A percentile compares a stretch with the other conserved stretches of the same genome.
phyloP scores from a whole-genome alignment of 2,888 invertebrate species.

The Drosophila atroscutellata region DNA sequence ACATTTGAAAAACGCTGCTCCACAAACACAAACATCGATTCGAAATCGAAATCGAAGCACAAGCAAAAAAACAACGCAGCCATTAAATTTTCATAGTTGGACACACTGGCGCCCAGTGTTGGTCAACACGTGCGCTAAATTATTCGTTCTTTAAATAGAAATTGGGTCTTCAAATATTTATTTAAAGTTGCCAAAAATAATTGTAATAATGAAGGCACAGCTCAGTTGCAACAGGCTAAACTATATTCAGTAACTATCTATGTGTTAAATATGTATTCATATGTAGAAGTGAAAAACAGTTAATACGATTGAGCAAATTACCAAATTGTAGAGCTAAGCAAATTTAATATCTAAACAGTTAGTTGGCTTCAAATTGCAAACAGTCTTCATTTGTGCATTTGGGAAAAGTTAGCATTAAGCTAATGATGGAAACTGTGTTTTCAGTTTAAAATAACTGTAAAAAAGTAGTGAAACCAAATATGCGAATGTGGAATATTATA shows the following conservation, averaged over 20 bases:
- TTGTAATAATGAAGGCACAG: not conserved
- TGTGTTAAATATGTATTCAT: not conserved
- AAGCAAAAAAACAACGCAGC: not conserved
- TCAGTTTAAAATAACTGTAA: not conserved
- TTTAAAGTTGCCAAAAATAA: not conserved
- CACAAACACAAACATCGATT: not conserved
- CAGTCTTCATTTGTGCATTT: not conserved
- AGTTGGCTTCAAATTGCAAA: not conserved
- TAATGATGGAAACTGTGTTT: no score
- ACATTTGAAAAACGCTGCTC: not conserved
- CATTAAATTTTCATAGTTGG: not conserved
- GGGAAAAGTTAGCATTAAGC: no score
- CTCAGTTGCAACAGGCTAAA: not conserved
- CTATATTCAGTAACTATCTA: not conserved
- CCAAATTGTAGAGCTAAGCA: not conserved
- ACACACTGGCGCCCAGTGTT: not conserved
- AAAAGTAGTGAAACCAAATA: not conserved
- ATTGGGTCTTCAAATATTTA: not conserved
- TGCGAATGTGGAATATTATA: not conserved
- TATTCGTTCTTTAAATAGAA: not conserved
- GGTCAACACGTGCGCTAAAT: not conserved
- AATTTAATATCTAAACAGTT: not conserved
- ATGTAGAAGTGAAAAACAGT: not conserved
- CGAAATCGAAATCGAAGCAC: not conserved
- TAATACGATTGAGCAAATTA: no score